Evolutionary conservation across 1,140 invertebrate species (phyloP).

Genomic region (Teleopsis dalmanni): DNA sequence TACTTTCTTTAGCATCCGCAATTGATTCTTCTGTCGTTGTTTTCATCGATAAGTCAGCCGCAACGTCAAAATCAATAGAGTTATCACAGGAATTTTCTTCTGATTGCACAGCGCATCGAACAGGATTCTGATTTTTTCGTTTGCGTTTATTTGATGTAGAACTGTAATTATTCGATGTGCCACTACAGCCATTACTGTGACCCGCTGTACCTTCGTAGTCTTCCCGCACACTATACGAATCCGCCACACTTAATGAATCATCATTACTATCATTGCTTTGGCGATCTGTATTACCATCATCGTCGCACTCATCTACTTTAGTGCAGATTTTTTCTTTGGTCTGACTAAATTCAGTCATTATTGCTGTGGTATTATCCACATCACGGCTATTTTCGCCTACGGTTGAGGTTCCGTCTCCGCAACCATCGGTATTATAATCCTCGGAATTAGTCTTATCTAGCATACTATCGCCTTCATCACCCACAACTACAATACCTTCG

Average conservation of each 20-base stretch:
- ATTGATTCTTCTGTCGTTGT: neutral
- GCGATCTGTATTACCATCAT: constrained; percentile 52
- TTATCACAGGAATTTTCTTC: constrained; percentile 43
- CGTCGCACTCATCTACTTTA: constrained; percentile 49
- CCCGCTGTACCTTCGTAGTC: constrained; percentile 39
- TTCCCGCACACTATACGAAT: constrained; percentile 51
- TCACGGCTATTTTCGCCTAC: constrained; percentile 32
- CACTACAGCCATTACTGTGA: neutral
- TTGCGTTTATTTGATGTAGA: constrained; percentile 58
- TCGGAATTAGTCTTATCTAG: constrained; percentile 24
- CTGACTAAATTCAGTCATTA: constrained; percentile 54
- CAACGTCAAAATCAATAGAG: constrained; percentile 49
- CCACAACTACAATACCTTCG: constrained; percentile 45
- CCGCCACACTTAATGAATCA: constrained; percentile 56
- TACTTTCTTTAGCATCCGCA: neutral
- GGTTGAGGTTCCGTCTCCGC: constrained; percentile 31
- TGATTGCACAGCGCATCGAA: constrained; percentile 58
- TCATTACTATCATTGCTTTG: constrained; percentile 69
- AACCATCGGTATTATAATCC: constrained; percentile 31
- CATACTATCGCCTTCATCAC: constrained; percentile 39
- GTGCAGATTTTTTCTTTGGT: constrained; percentile 54
- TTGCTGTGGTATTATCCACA: constrained; percentile 27
- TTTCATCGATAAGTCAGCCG: constrained; percentile 44
- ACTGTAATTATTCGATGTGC: constrained; percentile 8
- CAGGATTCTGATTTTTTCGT: constrained; percentile 87